Evolutionary conservation across 2,113 vertebrate genomes (phyloP), one percentile per base, ranked within the genome.

Genomic region (Pachycephala philippinensis): DNA sequence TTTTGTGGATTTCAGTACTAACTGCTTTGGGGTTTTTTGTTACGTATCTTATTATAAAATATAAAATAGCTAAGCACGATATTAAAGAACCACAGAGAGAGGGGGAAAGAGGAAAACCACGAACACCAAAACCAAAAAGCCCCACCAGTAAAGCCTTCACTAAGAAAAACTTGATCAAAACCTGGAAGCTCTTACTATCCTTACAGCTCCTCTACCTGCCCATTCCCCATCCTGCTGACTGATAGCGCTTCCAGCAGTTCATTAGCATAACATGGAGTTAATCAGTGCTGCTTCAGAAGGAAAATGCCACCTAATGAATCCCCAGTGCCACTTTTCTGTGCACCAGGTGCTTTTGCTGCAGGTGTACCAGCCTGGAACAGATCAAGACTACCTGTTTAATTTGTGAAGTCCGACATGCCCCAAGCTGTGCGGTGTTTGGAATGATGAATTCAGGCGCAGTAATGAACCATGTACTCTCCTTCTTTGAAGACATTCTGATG

Each of bases 281-380:
- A 91, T 92, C 90, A 93, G 10, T 33, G 65, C 52, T 70, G 39
- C 75, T 90, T 86, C 75, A 88, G 66, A 85, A 90, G 47, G 56
- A 90, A 96, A 94, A 88, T 87, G 72, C 56, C 83, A 92, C 56
- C 71, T 90, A 92, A 95, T 93, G 91, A 95, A 95, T 71, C 68
- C 81, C 70, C 8, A 1, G 49, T 59, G 56, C 56, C 69, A 54
- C 60, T 70, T 90, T 35, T 10, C 23, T 47, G 80, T 40, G 12
- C 54, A 78, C 64, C 60, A 84, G 44, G 69, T 89, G 40, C 50
- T 88, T 87, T 89, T 88, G 64, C 85, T 94, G 82, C 53, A 65
- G 66, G 78, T 90, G 27, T 77, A 79, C n/a, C 76, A 75, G 65
- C 26, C 85, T 85, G 72, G 79, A 92, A 84, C 31, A 49, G 72